These are phyloP conservation scores for Poeciliopsis occidentalis DNA, from an alignment of 2,113 vertebrate genomes.

Conservation along the genomic window DNA sequence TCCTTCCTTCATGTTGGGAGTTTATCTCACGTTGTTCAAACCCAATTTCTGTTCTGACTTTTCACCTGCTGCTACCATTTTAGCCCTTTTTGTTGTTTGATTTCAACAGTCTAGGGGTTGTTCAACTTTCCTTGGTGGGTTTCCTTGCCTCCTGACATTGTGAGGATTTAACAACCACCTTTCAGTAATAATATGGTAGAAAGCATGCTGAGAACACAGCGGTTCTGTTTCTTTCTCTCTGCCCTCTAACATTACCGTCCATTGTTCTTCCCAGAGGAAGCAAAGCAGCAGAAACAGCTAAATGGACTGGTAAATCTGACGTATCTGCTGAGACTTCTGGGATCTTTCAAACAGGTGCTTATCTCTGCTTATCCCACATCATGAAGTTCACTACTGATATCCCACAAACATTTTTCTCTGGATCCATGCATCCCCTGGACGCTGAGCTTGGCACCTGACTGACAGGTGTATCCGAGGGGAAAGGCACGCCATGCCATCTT, in stretches of 20 bases:
- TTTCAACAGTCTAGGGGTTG: slow-evolving; percentile 22
- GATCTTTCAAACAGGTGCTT: slow-evolving; percentile 22
- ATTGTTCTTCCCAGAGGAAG: slow-evolving; percentile 41
- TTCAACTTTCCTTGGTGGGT: slow-evolving; percentile 16
- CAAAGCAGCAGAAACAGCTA: slow-evolving; percentile 38
- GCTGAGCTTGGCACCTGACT: slow-evolving; percentile 72
- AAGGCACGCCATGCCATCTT: slow-evolving; percentile 58
- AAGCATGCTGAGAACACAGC: slow-evolving; percentile 63
- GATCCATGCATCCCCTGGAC: slow-evolving; percentile 37
- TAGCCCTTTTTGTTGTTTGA: slow-evolving; percentile 9
- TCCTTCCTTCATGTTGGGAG: not conserved
- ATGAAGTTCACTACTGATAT: slow-evolving; percentile 25
- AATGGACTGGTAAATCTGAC: slow-evolving; percentile 78
- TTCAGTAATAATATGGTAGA: slow-evolving; percentile 66
- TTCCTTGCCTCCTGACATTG: slow-evolving; percentile 35
- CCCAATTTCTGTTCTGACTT: slow-evolving; percentile 20
- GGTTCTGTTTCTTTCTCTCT: slow-evolving; percentile 37
- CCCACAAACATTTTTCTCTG: slow-evolving; percentile 40
- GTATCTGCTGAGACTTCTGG: slow-evolving; percentile 50
- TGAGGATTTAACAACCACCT: slow-evolving; percentile 74
- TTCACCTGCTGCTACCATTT: slow-evolving; percentile 20
- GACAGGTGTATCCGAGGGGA: slow-evolving; percentile 78
- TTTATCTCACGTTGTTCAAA: slow-evolving; percentile 38
- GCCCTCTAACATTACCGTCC: slow-evolving; percentile 54
- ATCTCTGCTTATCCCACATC: slow-evolving; percentile 40